Evolutionary conservation across 2,113 vertebrate genomes (phyloP).

Genomic region (Larimichthys polyactis): DNA sequence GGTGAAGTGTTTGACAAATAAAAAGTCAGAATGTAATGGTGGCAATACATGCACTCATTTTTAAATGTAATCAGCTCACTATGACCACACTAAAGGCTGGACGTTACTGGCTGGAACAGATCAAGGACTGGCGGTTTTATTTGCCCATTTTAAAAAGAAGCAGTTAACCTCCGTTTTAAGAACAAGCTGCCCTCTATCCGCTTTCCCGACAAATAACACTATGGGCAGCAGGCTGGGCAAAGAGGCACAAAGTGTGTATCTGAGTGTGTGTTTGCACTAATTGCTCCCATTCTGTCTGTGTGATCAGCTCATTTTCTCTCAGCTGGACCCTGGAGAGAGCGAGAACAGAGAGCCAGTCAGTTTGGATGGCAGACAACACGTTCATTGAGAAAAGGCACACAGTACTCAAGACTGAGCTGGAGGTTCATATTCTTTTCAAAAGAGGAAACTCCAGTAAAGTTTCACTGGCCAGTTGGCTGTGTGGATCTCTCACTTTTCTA

Average conservation of each 20-base stretch:
- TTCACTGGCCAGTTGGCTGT: constrained; percentile 7
- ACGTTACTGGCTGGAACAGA: constrained; percentile 23
- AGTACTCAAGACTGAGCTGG: background rate
- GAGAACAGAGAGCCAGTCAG: constrained; percentile 75
- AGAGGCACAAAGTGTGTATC: constrained; percentile 47
- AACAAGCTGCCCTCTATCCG: constrained; percentile 71
- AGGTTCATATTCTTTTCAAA: constrained; percentile 27
- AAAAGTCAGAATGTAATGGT: background rate
- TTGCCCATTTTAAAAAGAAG: constrained; percentile 36
- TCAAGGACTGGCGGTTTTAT: constrained; percentile 44
- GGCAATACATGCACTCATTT: background rate
- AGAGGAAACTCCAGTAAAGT: constrained; percentile 12
- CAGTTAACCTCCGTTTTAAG: constrained; percentile 34
- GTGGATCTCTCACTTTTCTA: background rate
- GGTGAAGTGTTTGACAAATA: constrained; percentile 38
- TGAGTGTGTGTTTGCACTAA: constrained; percentile 62
- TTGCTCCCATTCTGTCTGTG: constrained; percentile 67
- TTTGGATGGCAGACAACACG: constrained; percentile 61
- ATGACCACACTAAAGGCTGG: background rate
- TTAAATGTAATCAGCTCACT: background rate
- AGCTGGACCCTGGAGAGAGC: constrained; percentile 41
- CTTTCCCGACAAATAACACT: constrained; percentile 25
- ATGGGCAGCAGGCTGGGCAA: constrained; percentile 42
- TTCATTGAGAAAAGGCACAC: constrained; percentile 64
- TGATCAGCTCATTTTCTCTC: constrained; percentile 70